phyloP scores from a whole-genome alignment of 2,113 vertebrate genomes.

The pig (Sus scrofa) region T2T-Sscrofa CM000824.6:119804501-119805000 shows the following conservation, averaged over 20 bases:
- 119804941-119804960: background rate
- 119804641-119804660: background rate
- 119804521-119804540: background rate
- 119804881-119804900: background rate
- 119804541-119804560: background rate
- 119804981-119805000: background rate
- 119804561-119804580: background rate
- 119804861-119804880: background rate
- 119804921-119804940: background rate
- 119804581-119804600: background rate
- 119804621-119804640: background rate
- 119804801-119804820: background rate
- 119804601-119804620: background rate
- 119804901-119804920: background rate
- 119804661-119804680: background rate
- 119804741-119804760: background rate
- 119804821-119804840: background rate
- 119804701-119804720: background rate
- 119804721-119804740: background rate
- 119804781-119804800: background rate
- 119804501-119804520: background rate
- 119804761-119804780: background rate
- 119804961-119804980: background rate
- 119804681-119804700: background rate
- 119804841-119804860: background rate